Base-by-base conservation (phyloP, 2,113 vertebrate genomes). In the Carassius gibelio region DNA sequence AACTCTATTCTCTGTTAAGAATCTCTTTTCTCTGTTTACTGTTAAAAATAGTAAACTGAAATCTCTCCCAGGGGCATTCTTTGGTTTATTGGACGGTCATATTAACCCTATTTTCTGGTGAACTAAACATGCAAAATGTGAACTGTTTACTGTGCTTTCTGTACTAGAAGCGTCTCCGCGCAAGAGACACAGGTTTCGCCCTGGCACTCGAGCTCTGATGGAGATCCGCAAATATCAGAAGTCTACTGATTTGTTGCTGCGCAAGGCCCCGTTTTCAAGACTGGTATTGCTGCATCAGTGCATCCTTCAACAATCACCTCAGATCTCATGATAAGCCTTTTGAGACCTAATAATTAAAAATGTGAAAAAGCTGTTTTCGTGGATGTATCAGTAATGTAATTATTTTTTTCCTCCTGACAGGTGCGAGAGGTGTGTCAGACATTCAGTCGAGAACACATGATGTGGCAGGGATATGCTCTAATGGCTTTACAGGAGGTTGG, bases 221-320 rank as follows among this genome's bases (percentile, higher is more conserved):
- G 95, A 95, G 83, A 96, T 96, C 76, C 90, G 95, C 36, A 94
- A 94, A 72, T 96, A 89, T 82, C 95, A 96, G 89, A 95, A 95
- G 59, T 94, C 92, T 62, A 93, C 94, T 0, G 87, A 93, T 3
- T 90, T 96, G 5, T 93, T 96, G 66, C 89, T 96, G n/a, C 90
- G 92, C 36, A 96, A 95, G 81, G 79, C 15, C 0, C 95, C 95
- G 0, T 96, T 96, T 81, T 78, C 92, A 57, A 93, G 93, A 23
- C 75, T 96, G 91, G 96, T 96, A 89, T 55, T 68, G 14, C 17
- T 78, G 4, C 6, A 59, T 78, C 5, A n/a, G 17, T 38, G 52
- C 26, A 8, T 75, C 5, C 5, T 69, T 75, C 3, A 52, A 19
- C 0, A 52, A 36, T 5, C 17, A 59, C 17, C n/a, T 36, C 4